phyloP scores from a whole-genome alignment of 2,113 vertebrate genomes.

The Ariopsis seemanni region DNA sequence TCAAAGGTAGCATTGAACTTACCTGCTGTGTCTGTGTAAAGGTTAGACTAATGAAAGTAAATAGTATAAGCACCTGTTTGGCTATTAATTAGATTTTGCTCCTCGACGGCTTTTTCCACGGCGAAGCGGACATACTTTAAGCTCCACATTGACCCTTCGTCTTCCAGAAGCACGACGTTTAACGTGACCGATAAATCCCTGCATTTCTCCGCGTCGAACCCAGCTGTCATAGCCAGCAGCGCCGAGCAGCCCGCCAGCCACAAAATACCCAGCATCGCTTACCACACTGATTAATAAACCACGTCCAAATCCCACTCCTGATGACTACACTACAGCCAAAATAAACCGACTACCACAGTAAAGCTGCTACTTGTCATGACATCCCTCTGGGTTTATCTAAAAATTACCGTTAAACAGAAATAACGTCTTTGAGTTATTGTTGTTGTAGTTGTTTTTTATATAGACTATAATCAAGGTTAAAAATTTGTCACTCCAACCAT shows the following conservation, averaged over 20 bases:
- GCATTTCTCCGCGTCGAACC: slow-evolving; percentile 38
- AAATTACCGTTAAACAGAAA: neutral
- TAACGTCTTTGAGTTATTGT: neutral
- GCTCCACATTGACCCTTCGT: slow-evolving; percentile 72
- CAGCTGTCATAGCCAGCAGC: slow-evolving; percentile 47
- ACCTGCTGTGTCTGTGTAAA: neutral
- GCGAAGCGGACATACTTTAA: slow-evolving; percentile 60
- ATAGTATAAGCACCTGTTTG: slow-evolving; percentile 53
- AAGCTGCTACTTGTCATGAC: neutral
- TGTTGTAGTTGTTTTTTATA: no score
- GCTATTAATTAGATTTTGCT: slow-evolving; percentile 60
- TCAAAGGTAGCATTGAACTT: neutral
- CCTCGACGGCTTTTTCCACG: slow-evolving; percentile 70
- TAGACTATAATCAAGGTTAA: neutral
- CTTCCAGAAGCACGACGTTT: slow-evolving; percentile 87
- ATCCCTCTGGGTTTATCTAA: neutral
- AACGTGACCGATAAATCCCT: slow-evolving; percentile 54
- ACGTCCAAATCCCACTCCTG: no score
- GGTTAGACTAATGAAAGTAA: neutral
- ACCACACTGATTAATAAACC: neutral
- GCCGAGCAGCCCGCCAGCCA: slow-evolving; percentile 33
- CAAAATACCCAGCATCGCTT: slow-evolving; percentile 12
- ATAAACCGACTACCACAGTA: neutral
- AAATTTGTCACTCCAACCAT: neutral
- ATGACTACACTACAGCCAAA: neutral